Evolutionary conservation across 2,113 vertebrate genomes (phyloP), one percentile per base, ranked within the genome.

Genomic region (Scomber colias): DNA sequence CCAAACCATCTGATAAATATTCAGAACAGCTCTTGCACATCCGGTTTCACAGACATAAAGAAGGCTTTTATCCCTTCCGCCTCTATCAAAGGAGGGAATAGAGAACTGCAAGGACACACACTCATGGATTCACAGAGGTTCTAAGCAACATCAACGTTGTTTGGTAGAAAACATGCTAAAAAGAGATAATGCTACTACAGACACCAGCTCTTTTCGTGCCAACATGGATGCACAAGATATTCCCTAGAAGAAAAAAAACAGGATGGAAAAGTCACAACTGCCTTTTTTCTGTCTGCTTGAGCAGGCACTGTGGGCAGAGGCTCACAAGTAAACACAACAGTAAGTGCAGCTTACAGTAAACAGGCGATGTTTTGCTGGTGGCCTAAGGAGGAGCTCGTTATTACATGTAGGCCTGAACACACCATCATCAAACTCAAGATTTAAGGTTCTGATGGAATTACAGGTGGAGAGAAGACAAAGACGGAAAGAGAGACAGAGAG

Each of bases 11-110:
- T 91, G 86, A 94, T 93, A 91, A 92, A 92, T 94, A 94, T 93
- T 91, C 94, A 90, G 85, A 91, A 90, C 82, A 81, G 87, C 84
- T 90, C 92, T 88, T 77, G 77, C 88, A 93, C 91, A 94, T 94
- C 93, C 92, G 89, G 91, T 93, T 87, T 91, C 85, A 79, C 84
- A 87, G 85, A 90, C 85, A 94, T 93, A 95, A 94, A 93, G 92
- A 86, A 78, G 84, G 87, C 91, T 91, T 94, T 94, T 93, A 93
- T 94, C 75, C 87, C 84, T 53, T 71, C 68, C 17, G 76, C 82
- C 82, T 79, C 84, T 80, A 83, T 90, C 89, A 89, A 90, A 87
- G 85, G 88, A 90, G 75, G 86, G 81, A 87, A 90, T 70, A 85
- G 87, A 89, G 79, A 65, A 87, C 84, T 77, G 84, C 89, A 83